Conservation (phyloP, 1,140 invertebrate genomes). For the Drepana arcuata region DNA sequence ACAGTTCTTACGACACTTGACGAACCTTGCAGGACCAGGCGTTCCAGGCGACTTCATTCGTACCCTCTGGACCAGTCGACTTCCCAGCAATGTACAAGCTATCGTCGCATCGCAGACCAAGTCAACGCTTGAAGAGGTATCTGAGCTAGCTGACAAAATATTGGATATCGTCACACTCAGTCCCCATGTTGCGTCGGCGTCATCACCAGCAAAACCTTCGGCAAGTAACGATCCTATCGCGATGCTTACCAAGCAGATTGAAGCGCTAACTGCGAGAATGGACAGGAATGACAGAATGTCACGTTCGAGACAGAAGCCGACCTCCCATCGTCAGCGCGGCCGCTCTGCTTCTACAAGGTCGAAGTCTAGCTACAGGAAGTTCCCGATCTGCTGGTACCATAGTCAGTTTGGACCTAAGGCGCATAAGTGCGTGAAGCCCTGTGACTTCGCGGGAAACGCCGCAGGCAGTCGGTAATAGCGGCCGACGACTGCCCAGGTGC, state of each 20-base stretch:
- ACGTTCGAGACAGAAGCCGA: not conserved
- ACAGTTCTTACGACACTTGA: not conserved
- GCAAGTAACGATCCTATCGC: too few species aligned
- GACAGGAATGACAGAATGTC: conserved; percentile 1
- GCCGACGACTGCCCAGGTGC: conserved; percentile 17
- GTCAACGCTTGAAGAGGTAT: not conserved
- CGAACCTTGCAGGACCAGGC: not conserved
- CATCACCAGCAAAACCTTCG: not conserved
- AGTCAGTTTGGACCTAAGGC: conserved; percentile 17
- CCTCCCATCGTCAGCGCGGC: not conserved
- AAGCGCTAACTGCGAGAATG: conserved; percentile 2
- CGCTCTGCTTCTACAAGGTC: conserved; percentile 4
- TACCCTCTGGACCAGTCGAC: not conserved
- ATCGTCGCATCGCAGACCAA: not conserved
- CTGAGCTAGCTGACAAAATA: not conserved
- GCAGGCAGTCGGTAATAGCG: conserved; percentile 20
- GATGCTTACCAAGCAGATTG: conserved; percentile 6
- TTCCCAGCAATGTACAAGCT: not conserved
- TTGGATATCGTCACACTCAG: not conserved
- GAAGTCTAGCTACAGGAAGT: conserved; percentile 9
- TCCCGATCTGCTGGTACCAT: conserved; percentile 23
- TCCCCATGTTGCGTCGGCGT: not conserved
- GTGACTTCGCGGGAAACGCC: conserved; percentile 17
- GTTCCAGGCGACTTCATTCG: not conserved
- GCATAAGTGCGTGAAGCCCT: conserved; percentile 15